A percentile compares a stretch with the other conserved stretches of the same genome.
Evolutionary conservation across 30 jellyfish, hydroid and myxozoan genomes (phyloP).

Genomic region (Aurelia sp.): DNA sequence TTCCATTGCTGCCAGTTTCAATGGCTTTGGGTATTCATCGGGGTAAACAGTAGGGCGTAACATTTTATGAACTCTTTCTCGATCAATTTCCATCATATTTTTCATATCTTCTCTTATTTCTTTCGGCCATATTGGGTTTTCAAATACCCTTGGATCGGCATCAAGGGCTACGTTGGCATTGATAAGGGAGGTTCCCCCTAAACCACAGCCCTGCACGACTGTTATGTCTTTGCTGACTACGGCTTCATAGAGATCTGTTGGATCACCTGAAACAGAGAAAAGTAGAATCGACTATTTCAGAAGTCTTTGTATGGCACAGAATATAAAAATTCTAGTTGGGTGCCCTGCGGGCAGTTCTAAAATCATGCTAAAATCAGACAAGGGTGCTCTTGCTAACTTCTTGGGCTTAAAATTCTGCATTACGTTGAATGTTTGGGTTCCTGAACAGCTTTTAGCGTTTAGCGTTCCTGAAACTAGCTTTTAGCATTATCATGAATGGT

Average conservation of each 20-base stretch:
- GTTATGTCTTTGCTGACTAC: conserved; percentile 67
- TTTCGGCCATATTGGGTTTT: conserved; percentile 61
- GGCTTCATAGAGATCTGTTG: conserved; percentile 63
- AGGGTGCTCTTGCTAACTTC: too few relatives aligned
- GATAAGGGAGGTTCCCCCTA: conserved; percentile 82
- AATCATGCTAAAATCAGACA: too few relatives aligned
- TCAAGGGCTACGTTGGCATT: conserved; percentile 79
- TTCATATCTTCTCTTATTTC: conserved; percentile 45
- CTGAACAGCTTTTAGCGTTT: too few relatives aligned
- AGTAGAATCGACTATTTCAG: too few relatives aligned
- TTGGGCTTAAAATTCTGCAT: too few relatives aligned
- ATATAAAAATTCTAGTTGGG: too few relatives aligned
- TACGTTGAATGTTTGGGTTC: too few relatives aligned
- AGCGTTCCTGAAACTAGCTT: too few relatives aligned
- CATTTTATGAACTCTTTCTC: conserved; percentile 55
- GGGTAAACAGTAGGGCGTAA: conserved; percentile 67
- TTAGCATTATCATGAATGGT: too few relatives aligned
- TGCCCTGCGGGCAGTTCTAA: too few relatives aligned
- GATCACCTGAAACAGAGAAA: conserved; percentile 39
- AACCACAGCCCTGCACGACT: conserved; percentile 79
- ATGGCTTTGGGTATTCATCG: conserved; percentile 32
- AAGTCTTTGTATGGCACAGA: too few relatives aligned
- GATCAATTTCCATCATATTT: conserved; percentile 20
- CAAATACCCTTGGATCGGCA: conserved; percentile 63
- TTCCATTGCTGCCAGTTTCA: conserved; percentile 61